These are phyloP conservation scores for Clinocottus analis DNA, from an alignment of 2,113 vertebrate genomes.

Conservation along the genomic window DNA sequence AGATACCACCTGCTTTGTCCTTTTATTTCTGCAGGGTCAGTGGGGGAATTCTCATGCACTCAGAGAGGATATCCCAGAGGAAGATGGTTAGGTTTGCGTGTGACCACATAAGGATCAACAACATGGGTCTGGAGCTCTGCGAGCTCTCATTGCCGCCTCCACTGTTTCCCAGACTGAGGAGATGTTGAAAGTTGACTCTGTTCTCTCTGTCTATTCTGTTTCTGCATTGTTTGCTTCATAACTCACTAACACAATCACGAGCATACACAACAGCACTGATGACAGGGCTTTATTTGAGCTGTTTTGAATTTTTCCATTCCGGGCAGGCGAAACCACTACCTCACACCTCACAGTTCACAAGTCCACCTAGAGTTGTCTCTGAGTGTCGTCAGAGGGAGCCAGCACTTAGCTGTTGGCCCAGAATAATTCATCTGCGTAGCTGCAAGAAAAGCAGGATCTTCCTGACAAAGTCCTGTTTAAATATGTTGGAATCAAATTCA, in stretches of 20 bases:
- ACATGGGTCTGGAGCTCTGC: slow-evolving; percentile 52
- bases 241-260: slow-evolving; percentile 34
- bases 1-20: slow-evolving; percentile 48
- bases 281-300: slow-evolving; percentile 47
- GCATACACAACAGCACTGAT: slow-evolving; percentile 34
- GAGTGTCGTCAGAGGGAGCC: slow-evolving; percentile 29
- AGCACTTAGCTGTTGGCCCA: slow-evolving; percentile 36
- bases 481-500: slow-evolving; percentile 7
- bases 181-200: slow-evolving; percentile 51
- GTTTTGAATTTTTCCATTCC: slow-evolving; percentile 50
- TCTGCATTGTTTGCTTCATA: slow-evolving; percentile 54
- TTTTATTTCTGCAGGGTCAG: slow-evolving; percentile 66
- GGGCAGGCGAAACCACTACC: slow-evolving; percentile 44
- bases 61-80: slow-evolving; percentile 64
- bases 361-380: slow-evolving; percentile 39
- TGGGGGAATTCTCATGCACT: slow-evolving; percentile 55
- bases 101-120: slow-evolving; percentile 77
- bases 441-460: slow-evolving; percentile 3
- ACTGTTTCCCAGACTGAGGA: slow-evolving; percentile 39
- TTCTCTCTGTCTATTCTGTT: slow-evolving; percentile 23
- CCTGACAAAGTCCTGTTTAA: not conserved
- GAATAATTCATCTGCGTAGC: slow-evolving; percentile 24
- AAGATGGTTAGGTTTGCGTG: slow-evolving; percentile 65
- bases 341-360: slow-evolving; percentile 58
- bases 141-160: slow-evolving; percentile 45